phyloP scores from a whole-genome alignment of 1,140 invertebrate genomes.

The Zaprionus taronus region DNA sequence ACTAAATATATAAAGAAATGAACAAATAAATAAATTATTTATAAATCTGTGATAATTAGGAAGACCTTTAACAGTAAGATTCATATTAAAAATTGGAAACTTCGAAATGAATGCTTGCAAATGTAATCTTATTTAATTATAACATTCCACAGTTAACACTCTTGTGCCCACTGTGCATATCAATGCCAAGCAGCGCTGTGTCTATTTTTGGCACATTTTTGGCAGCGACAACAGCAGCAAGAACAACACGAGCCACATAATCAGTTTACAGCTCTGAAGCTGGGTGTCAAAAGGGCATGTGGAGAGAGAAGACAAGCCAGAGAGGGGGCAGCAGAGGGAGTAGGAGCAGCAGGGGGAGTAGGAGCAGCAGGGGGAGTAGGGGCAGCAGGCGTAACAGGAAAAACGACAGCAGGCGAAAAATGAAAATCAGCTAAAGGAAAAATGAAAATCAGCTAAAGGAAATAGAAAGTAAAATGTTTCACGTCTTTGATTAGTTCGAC shows the following conservation, averaged over 20 bases:
- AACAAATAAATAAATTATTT: neutral
- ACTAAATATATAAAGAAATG: neutral
- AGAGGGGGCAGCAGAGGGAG: neutral
- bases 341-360: neutral
- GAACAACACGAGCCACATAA: constrained; percentile 25
- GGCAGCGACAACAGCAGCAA: constrained; percentile 34
- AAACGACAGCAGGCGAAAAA: neutral
- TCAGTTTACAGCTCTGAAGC: constrained; percentile 24
- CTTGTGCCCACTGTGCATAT: neutral
- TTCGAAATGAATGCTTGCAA: neutral
- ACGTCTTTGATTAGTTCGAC: constrained; percentile 69
- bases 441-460: constrained; percentile 33
- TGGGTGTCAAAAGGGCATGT: constrained; percentile 8
- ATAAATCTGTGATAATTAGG: neutral
- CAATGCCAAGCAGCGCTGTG: constrained; percentile 5
- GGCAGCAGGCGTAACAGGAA: neutral
- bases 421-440: constrained; percentile 32
- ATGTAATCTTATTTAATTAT: neutral
- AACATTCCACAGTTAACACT: neutral
- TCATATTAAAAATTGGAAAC: no score
- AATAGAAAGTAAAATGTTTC: constrained; percentile 38
- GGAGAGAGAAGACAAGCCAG: neutral
- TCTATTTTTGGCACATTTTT: constrained; percentile 57
- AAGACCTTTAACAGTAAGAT: neutral
- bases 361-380: neutral